Conservation (phyloP, 2,797 vertebrate species). For the Nannoperca australis region DNA sequence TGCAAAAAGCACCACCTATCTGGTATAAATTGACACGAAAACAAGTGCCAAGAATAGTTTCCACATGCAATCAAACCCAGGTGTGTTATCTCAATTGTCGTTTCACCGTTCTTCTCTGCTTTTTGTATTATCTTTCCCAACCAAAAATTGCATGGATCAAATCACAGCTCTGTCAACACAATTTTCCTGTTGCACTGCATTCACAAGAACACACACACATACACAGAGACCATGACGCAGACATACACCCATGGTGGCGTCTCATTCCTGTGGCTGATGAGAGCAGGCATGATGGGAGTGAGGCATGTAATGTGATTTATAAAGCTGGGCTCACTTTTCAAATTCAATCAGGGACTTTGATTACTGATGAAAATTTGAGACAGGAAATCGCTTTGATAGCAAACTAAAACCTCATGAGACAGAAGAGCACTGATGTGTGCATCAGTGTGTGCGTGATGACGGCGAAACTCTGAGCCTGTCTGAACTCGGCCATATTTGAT, state of each 20-base stretch:
- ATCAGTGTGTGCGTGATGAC: constrained; percentile 23
- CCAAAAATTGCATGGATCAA: constrained; percentile 50
- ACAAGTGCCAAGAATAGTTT: constrained; percentile 23
- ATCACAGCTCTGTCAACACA: constrained; percentile 61
- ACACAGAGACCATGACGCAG: constrained; percentile 43
- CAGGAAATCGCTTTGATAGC: constrained; percentile 86
- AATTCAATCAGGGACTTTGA: constrained; percentile 88
- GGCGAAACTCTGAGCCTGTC: constrained; percentile 51
- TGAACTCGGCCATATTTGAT: constrained; percentile 73
- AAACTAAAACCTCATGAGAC: constrained; percentile 83
- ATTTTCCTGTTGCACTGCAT: constrained; percentile 50
- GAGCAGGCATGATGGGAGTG: constrained; percentile 76
- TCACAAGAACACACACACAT: constrained; percentile 47
- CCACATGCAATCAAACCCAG: constrained; percentile 28
- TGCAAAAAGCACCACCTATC: constrained; percentile 19
- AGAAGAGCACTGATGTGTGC: constrained; percentile 61
- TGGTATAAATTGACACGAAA: constrained; percentile 29
- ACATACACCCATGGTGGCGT: constrained; percentile 67
- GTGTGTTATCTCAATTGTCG: constrained; percentile 42
- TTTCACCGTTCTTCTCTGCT: constrained; percentile 15
- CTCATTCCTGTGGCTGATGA: constrained; percentile 77
- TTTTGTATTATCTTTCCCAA: constrained; percentile 32
- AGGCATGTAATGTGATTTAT: constrained; percentile 87
- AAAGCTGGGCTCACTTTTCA: constrained; percentile 82
- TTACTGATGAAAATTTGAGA: constrained; percentile 86